These are phyloP conservation scores for Ondatra zibethicus DNA, from an alignment of 2,113 vertebrate species.

Conservation along the genomic window DNA sequence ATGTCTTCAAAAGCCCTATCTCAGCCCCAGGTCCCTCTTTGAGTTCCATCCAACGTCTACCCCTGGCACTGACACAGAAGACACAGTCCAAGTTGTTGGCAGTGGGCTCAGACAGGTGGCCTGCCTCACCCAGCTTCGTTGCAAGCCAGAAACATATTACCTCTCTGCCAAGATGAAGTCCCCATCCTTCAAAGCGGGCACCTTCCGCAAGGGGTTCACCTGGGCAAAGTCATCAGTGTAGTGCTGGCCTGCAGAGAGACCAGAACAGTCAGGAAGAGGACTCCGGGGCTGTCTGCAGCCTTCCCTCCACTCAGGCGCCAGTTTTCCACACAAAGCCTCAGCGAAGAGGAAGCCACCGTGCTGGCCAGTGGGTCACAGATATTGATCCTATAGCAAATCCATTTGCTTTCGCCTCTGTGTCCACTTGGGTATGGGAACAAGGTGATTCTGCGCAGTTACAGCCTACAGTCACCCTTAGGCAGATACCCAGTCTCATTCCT, in stretches of 20 bases:
- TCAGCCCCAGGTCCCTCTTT: neutral
- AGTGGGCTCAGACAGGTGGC: neutral
- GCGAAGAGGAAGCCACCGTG: neutral
- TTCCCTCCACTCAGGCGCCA: neutral
- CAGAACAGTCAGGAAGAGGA: neutral
- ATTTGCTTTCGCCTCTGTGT: neutral
- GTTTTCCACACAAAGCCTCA: neutral
- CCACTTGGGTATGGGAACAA: too few species aligned
- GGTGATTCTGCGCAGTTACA: neutral
- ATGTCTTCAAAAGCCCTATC: neutral
- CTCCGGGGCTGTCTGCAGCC: neutral
- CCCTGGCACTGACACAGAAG: neutral
- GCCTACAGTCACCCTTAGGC: neutral
- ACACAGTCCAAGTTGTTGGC: neutral
- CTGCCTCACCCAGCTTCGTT: neutral
- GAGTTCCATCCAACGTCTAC: neutral
- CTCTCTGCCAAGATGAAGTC: constrained; percentile 90
- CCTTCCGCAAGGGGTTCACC: constrained; percentile 88
- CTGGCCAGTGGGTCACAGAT: neutral
- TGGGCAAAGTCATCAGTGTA: constrained; percentile 87
- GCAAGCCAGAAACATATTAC: constrained; percentile 80
- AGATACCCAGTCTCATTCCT: neutral
- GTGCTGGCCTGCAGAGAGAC: constrained; percentile 85
- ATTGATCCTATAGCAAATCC: neutral
- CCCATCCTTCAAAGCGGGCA: constrained; percentile 93